phyloP scores from a whole-genome alignment of 1,140 invertebrate species.

The Lordiphosa mommai region DNA sequence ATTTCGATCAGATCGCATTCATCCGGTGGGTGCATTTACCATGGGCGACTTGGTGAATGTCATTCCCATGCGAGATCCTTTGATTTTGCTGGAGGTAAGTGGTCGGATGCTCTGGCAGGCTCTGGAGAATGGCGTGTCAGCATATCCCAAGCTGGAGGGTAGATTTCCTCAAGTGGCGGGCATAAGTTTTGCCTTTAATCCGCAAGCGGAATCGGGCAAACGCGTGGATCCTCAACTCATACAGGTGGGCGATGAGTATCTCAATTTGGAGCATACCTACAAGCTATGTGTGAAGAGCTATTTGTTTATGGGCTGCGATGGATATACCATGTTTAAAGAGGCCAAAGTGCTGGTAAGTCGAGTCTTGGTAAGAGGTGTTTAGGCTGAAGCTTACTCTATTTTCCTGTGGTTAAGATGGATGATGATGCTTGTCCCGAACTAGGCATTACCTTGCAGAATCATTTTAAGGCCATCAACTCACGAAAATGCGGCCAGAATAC shows the following conservation, averaged over 20 bases:
- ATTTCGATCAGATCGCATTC: slow-evolving; percentile 82
- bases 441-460: slow-evolving; percentile 90
- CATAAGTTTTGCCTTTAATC: slow-evolving; percentile 91
- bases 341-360: slow-evolving; percentile 84
- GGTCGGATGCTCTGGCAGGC: slow-evolving; percentile 86
- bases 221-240: slow-evolving; percentile 87
- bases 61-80: slow-evolving; percentile 90
- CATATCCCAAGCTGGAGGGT: slow-evolving; percentile 90
- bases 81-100: slow-evolving; percentile 85
- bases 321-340: slow-evolving; percentile 89
- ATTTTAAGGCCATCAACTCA: slow-evolving; percentile 92
- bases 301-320: slow-evolving; percentile 89
- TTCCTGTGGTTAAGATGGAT: slow-evolving; percentile 82
- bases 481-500: slow-evolving; percentile 86
- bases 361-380: neutral
- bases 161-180: slow-evolving; percentile 89
- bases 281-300: slow-evolving; percentile 91
- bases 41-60: slow-evolving; percentile 90
- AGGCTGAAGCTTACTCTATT: neutral
- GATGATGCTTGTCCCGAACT: slow-evolving; percentile 91
- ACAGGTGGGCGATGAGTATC: slow-evolving; percentile 90
- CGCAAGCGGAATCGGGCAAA: slow-evolving; percentile 84
- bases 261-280: slow-evolving; percentile 87
- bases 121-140: slow-evolving; percentile 88
- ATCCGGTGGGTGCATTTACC: slow-evolving; percentile 89